Percentiles rank a stretch among this genome's conserved stretches.
These are phyloP conservation scores for Xenus cinereus DNA, from an alignment of 2,113 vertebrate species.

Conservation along the genomic window DNA sequence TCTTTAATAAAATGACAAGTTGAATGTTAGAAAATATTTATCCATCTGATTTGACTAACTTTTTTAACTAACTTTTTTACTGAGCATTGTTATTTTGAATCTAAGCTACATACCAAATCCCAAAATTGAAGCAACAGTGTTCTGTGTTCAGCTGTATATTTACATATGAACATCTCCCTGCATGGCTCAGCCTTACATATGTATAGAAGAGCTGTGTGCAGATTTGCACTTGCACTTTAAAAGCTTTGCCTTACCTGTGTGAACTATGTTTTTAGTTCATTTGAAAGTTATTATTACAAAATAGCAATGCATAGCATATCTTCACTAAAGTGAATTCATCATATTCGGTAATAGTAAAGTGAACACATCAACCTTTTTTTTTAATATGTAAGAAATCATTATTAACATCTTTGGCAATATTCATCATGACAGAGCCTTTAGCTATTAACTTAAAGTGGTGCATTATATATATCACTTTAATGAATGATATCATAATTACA, in stretches of 20 bases:
- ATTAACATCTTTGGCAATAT: background rate
- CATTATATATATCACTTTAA: background rate
- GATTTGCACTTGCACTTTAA: background rate
- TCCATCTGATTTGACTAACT: background rate
- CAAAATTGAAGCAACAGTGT: background rate
- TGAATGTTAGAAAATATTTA: background rate
- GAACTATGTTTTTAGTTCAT: background rate
- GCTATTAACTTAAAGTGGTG: background rate
- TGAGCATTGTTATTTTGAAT: background rate
- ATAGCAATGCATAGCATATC: background rate
- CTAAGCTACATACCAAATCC: background rate
- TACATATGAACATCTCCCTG: background rate
- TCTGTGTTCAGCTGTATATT: background rate
- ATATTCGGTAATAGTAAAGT: background rate
- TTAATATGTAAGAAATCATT: background rate
- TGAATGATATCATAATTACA: background rate
- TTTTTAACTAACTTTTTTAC: background rate
- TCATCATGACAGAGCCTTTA: background rate
- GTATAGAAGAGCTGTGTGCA: background rate
- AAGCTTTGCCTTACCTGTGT: background rate
- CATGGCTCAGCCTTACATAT: background rate
- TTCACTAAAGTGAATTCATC: background rate
- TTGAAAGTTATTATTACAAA: background rate
- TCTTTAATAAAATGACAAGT: background rate
- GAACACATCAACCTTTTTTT: background rate